Base-by-base conservation (phyloP, 2,888 invertebrate species). In the Drosophila mimica region DNA sequence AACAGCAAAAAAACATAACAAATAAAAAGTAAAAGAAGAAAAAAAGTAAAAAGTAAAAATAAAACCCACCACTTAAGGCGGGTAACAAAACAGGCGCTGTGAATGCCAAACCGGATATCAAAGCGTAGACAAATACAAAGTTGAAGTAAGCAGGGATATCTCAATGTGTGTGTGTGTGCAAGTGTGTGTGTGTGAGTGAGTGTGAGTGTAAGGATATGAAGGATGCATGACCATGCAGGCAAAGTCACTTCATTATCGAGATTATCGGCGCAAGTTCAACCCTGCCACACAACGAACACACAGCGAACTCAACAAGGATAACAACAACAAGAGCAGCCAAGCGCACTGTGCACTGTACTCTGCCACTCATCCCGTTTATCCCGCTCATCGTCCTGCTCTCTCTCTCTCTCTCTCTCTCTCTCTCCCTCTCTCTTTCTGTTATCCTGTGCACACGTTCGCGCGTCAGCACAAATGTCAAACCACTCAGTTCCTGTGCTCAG, bases 191-290 rank as follows among this genome's bases (percentile, higher is more conserved):
- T 76, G 34, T 31, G 49, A 38, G 33, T 30, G 64, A 48, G 66
- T 58, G 73, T 72, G 61, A 46, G 67, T 34, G 36, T 30, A 67
- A 57, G 73, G 73, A 65, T 76, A 65, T 79, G 74, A 83, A 85
- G 91, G 77, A 85, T 80, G 78, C 87, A 89, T 83, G 89, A 75
- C 89, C 91, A 90, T 83, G 79, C 76, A 83, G 80, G 84, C 88
- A 79, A 89, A 88, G 90, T 88, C 88, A 91, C 88, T 88, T 91
- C 90, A 88, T 88, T 88, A 88, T 91, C 91, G 88, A 91, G 91
- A 88, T 88, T 88, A 88, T 88, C 88, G 91, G 90, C 90, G 88
- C 83, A 88, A 89, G 90, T 88, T 88, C 91, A 89, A 90, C 88
- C 88, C 91, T 77, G 74, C 49, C 79, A 68, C 64, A 72, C 54